Evolutionary conservation across 2,113 vertebrate genomes (phyloP).

Genomic region (Chaetura pelagica): DNA sequence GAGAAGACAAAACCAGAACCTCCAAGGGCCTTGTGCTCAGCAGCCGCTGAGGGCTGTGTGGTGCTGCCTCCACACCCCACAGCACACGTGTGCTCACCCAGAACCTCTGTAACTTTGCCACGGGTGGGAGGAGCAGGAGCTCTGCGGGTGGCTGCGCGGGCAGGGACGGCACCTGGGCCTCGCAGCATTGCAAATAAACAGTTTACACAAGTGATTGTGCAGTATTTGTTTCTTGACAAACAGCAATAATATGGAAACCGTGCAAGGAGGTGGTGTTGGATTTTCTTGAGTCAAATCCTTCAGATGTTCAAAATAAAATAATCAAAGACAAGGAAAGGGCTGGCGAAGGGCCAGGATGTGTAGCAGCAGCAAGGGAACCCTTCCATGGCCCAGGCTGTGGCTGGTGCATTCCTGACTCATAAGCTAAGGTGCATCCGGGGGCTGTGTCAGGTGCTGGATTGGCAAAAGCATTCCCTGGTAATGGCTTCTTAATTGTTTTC

Average conservation of each 20-base stretch:
- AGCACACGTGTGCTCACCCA: not conserved
- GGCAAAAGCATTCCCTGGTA: not conserved
- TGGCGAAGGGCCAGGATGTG: not conserved
- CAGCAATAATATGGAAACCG: rapidly evolving
- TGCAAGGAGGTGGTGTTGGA: rapidly evolving
- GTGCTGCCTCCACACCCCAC: not conserved
- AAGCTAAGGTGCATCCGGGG: not conserved
- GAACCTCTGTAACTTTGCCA: not conserved
- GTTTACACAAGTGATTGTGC: rapidly evolving
- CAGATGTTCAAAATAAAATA: not conserved
- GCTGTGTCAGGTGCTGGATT: not conserved
- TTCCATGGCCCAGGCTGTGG: not conserved
- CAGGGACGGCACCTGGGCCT: not conserved
- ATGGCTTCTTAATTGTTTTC: constrained; percentile 28
- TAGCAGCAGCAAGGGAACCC: not conserved
- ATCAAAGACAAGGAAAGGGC: not conserved
- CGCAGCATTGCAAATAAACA: not conserved
- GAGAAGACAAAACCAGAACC: not conserved
- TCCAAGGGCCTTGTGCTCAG: not conserved
- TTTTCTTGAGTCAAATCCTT: not conserved
- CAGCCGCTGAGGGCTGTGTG: not conserved
- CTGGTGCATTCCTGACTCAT: not conserved
- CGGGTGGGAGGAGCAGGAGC: not conserved
- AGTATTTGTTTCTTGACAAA: not conserved
- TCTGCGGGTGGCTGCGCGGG: not conserved